Percentiles rank a stretch among this genome's conserved stretches.
These are phyloP conservation scores for Pundamilia nyererei DNA, from an alignment of 2,113 vertebrate species.

Conservation along the genomic window DNA sequence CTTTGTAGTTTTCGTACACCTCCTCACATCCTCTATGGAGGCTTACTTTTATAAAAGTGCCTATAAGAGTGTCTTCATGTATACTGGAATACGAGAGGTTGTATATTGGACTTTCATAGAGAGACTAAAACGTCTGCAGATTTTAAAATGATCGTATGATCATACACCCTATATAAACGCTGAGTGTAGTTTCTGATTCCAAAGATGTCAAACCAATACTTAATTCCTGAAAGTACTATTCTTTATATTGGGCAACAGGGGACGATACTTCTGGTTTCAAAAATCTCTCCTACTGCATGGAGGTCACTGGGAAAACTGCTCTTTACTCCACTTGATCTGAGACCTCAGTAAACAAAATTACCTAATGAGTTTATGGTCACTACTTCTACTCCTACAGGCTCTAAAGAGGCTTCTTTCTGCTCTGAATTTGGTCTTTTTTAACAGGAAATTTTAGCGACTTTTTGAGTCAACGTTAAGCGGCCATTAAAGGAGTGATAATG, in stretches of 20 bases:
- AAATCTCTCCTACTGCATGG: not conserved
- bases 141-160: not conserved
- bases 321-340: not conserved
- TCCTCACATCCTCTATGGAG: not conserved
- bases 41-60: not conserved
- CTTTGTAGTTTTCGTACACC: not conserved
- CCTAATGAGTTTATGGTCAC: not conserved
- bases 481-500: not conserved
- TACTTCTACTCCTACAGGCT: not conserved
- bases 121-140: not conserved
- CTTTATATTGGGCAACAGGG: not conserved
- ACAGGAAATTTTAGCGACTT: too few species aligned
- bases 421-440: not conserved
- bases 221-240: not conserved
- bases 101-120: not conserved
- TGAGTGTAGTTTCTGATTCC: not conserved
- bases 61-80: not conserved
- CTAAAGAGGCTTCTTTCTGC: not conserved
- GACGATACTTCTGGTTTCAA: not conserved
- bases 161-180: not conserved
- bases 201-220: accelerated
- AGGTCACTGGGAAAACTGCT: not conserved
- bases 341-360: not conserved
- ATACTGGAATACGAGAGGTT: not conserved
- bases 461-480: not conserved